These are phyloP conservation scores for Lacanobia wlatinum DNA, from an alignment of 2,888 invertebrate species.

Conservation along the genomic window DNA sequence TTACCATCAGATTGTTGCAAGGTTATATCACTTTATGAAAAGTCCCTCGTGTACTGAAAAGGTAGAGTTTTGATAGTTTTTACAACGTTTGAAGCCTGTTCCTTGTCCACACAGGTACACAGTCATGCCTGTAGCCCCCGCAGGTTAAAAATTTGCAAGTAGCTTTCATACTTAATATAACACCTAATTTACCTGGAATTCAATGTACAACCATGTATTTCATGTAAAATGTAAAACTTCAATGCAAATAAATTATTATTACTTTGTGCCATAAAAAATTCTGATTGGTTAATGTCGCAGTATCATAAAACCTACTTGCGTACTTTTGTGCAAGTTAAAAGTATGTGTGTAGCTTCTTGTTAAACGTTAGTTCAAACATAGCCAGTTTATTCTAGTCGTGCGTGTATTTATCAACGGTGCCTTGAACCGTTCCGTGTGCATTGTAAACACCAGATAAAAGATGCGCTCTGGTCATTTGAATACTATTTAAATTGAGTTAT, in stretches of 20 bases:
- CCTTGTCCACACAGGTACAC: neutral
- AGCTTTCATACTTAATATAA: no score
- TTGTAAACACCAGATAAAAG: constrained; percentile 58
- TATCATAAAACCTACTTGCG: no score
- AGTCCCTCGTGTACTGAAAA: constrained; percentile 3
- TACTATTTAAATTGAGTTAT: constrained; percentile 19
- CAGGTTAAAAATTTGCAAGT: no score
- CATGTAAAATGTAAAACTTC: no score
- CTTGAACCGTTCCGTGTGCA: constrained; percentile 54
- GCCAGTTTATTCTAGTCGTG: constrained; percentile 35
- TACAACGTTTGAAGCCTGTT: neutral
- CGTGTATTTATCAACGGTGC: constrained; percentile 53
- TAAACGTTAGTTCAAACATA: constrained; percentile 28
- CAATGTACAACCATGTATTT: no score
- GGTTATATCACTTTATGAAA: neutral
- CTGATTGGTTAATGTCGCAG: no score
- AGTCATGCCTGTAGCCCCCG: no score
- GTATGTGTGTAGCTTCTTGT: constrained; percentile 2
- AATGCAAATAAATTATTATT: no score
- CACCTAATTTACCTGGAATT: no score
- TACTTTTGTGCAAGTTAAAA: no score
- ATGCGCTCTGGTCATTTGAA: constrained; percentile 15
- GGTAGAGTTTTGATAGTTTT: neutral
- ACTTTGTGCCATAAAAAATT: no score
- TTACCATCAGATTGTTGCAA: constrained; percentile 19